phyloP scores from a whole-genome alignment of 1,140 invertebrate species.

The Steinernema khuongi region DNA sequence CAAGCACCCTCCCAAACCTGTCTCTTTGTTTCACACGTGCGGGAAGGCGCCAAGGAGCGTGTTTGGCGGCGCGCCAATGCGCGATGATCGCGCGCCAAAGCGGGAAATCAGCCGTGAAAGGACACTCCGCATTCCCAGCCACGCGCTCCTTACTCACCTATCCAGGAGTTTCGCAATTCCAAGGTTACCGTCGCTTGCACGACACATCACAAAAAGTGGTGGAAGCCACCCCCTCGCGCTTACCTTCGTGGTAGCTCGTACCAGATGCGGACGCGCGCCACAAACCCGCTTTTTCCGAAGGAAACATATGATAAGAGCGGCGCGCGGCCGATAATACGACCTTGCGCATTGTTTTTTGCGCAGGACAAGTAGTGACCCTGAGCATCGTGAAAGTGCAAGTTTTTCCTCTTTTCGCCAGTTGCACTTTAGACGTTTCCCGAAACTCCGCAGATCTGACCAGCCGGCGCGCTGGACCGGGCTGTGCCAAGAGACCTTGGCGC shows the following conservation, averaged over 20 bases:
- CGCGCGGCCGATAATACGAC: slow-evolving; percentile 16
- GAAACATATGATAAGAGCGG: slow-evolving; percentile 3
- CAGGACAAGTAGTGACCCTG: background rate
- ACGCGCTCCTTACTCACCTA: too few species aligned
- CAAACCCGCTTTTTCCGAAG: background rate
- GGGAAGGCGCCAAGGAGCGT: too few species aligned
- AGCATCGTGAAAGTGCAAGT: slow-evolving; percentile 3
- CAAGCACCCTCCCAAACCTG: too few species aligned
- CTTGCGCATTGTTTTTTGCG: slow-evolving; percentile 3
- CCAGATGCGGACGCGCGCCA: background rate
- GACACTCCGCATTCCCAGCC: too few species aligned
- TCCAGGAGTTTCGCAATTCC: too few species aligned
- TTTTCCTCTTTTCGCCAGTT: background rate
- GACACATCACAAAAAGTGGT: too few species aligned
- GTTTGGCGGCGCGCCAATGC: too few species aligned
- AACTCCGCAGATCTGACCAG: background rate
- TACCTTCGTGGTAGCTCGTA: background rate
- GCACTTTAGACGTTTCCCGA: background rate
- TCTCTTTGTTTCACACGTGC: too few species aligned
- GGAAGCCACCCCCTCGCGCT: background rate
- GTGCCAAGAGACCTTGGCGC: background rate
- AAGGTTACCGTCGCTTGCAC: too few species aligned
- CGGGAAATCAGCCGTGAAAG: too few species aligned
- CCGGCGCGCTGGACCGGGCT: background rate
- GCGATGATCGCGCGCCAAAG: too few species aligned